Percentiles rank a stretch among this genome's conserved stretches.
These are phyloP conservation scores for Peromyscus californicus DNA, from an alignment of 2,113 vertebrate genomes.

Conservation along the genomic window DNA sequence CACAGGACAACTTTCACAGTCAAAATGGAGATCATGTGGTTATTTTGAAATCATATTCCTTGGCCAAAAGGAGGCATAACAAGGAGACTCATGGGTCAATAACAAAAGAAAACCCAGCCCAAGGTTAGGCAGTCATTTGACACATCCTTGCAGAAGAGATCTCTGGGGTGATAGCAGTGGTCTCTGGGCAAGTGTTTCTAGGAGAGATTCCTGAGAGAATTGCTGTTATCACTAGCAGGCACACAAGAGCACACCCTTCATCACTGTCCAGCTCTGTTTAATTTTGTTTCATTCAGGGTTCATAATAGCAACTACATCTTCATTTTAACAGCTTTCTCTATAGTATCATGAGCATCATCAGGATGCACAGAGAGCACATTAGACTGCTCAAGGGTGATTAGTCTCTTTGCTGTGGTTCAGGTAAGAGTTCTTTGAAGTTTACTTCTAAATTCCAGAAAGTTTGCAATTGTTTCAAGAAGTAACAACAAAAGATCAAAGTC, in stretches of 20 bases:
- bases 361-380: neutral
- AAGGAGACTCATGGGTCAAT: neutral
- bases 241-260: neutral
- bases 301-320: neutral
- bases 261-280: neutral
- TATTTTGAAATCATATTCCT: neutral
- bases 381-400: neutral
- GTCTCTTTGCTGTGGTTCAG: conserved; percentile 25
- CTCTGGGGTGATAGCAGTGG: too few relatives aligned
- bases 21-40: neutral
- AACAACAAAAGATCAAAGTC: neutral
- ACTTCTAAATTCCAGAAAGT: conserved; percentile 11
- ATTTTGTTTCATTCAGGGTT: neutral
- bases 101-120: neutral
- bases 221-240: neutral
- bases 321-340: neutral
- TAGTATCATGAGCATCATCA: neutral
- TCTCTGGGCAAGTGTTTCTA: neutral
- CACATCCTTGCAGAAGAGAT: neutral
- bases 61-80: neutral
- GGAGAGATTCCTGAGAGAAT: neutral
- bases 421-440: neutral
- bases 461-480: conserved; percentile 28
- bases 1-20: neutral
- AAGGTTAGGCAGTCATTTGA: neutral